A percentile compares a stretch with the other conserved stretches of the same genome.
These are phyloP conservation scores for Mimas tiliae DNA, from an alignment of 2,888 invertebrate species.

Conservation along the genomic window DNA sequence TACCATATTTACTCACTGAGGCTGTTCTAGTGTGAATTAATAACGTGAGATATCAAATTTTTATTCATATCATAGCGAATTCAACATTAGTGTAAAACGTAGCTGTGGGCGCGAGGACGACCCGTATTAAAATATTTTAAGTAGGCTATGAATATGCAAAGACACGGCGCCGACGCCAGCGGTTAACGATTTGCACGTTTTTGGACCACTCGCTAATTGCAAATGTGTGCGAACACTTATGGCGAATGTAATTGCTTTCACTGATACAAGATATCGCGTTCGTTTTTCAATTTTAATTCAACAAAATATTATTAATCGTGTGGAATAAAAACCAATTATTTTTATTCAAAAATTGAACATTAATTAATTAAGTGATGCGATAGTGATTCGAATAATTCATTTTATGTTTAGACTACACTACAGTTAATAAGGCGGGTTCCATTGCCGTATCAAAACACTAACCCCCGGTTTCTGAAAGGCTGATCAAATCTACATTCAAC, in stretches of 20 bases:
- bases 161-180: slow-evolving; percentile 76
- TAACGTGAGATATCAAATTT: slow-evolving; percentile 38
- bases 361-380: background rate
- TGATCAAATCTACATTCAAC: too few relatives aligned
- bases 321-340: background rate
- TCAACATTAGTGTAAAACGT: slow-evolving; percentile 77
- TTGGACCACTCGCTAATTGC: slow-evolving; percentile 83
- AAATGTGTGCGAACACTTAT: slow-evolving; percentile 82
- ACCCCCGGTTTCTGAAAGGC: too few relatives aligned
- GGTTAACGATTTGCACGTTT: slow-evolving; percentile 84
- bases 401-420: background rate
- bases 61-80: slow-evolving; percentile 65
- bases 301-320: slow-evolving; percentile 12
- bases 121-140: slow-evolving; percentile 84
- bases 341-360: background rate
- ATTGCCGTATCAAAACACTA: too few relatives aligned
- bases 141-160: slow-evolving; percentile 84
- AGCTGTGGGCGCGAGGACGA: slow-evolving; percentile 68
- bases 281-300: slow-evolving; percentile 55
- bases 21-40: slow-evolving; percentile 1
- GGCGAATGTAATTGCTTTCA: slow-evolving; percentile 81
- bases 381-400: background rate
- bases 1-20: background rate
- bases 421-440: background rate
- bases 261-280: slow-evolving; percentile 69